Evolutionary conservation across 1,140 invertebrate genomes (phyloP), one percentile per base, ranked within the genome.

Genomic region (Metopolophium dirhodum): DNA sequence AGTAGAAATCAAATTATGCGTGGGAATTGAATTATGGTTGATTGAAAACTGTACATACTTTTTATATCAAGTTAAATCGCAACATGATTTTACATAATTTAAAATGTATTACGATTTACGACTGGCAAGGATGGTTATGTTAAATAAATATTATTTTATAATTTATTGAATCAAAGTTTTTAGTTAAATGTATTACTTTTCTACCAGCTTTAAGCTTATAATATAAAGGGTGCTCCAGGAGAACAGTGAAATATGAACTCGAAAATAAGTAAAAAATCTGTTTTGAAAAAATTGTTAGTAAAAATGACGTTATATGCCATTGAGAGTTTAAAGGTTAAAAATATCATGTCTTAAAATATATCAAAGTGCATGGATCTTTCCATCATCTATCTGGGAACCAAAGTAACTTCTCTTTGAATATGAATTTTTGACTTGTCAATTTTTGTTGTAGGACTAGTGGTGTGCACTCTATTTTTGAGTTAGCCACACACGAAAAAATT

Each of bases 91-190:
- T n/a, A 4, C 14, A 30, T 77, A 18, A 14, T 77, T 77, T n/a
- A 77, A 77, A 77, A 77, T n/a, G 1, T 77, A 77, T 77, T 18
- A n/a, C 14, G 30, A 77, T 14, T 77, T 18, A n/a, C 14, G 30
- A 77, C 30, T 20, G 22, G 0, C 30, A 14, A n/a, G 30, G 4
- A 35, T 9, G 61, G 30, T 68, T 68, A 26, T 68, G 61, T 77
- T 77, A n/a, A 77, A 77, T 77, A 77, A 77, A 77, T 77, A n/a
- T 77, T 77, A 77, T 77, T 26, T 77, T n/a, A 18, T 77, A 77
- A 77, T 77, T 77, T 6, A 77, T 77, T 11, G 14, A 1, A n/a
- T 77, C 6, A n/a, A 77, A 77, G 14, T 20, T 77, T 1, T 18
- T 35, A 18, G n/a, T n/a, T 77, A n/a, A 18, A n/a, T 77, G 6